Base-by-base conservation (phyloP, 2,797 vertebrate species). In the Betta splendens region DNA sequence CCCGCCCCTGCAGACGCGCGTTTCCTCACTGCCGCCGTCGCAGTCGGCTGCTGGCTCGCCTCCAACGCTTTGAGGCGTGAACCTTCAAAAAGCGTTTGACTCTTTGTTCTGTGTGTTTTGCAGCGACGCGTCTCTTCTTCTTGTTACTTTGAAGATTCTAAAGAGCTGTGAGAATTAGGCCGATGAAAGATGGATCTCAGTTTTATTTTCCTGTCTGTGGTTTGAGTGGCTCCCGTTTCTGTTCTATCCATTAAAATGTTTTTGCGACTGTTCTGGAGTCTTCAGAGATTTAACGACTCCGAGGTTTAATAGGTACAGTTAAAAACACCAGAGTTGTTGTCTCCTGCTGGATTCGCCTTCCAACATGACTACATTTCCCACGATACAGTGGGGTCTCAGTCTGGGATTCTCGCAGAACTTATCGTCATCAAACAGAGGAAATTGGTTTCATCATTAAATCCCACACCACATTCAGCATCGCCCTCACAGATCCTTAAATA, bases 1-100 rank as follows among this genome's bases (percentile, higher is more conserved):
- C n/a, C n/a, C n/a, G n/a, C n/a, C 38, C 61, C 40, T 52, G 72
- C 75, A 82, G 75, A 84, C 74, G 77, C 66, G 80, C 68, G 54
- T 36, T 4, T 31, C 51, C 57, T n/a, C 49, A 7, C 53, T 15
- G 35, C 16, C 2, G 37, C 50, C 55, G 74, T 63, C 53, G 18
- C 33, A 50, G 64, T 68, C 62, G 46, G 60, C 43, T 47, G 1
- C 29, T 58, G 72, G 76, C 62, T 22, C 7, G 1, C 9, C 37
- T 52, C 75, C 70, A 63, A 64, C 45, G 20, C 62, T 38, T 0
- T 3, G 53, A 68, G 62, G 67, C 44, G 26, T 28, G 51, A 74
- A 40, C 26, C 20, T 55, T 60, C 28, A 55, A 20, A 76, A 66
- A 35, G 13, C 15, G 69, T 54, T 61, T 29, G 15, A 38, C 50